Evolutionary conservation across 2,888 invertebrate genomes (phyloP), one percentile per base, ranked within the genome.

Genomic region (Anorthoa munda): DNA sequence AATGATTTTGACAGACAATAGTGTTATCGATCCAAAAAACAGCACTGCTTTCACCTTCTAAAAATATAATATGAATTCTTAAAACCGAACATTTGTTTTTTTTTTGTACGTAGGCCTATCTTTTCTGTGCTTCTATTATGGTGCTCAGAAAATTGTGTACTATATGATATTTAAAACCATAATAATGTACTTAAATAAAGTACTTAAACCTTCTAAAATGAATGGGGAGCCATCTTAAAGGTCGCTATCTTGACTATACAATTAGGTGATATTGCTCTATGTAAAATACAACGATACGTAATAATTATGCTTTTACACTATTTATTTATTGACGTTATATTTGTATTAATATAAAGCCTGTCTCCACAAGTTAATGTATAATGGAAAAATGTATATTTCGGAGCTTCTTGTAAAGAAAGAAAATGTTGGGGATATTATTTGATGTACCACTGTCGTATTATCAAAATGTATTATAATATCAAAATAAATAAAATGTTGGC

Each of bases 241-340:
- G 9, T 39, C 1, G 39, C 39, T 67, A 39, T 63, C 59, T 53
- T 61, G 56, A 48, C 59, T 17, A 71, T 74, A 53, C 31, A 21
- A 50, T 55, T 69, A 61, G 48, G 68, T 69, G 45, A 78, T 67
- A 72, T 65, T n/a, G 21, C 13, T 53, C 71, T 71, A 70, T 88
- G 86, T 88, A 88, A 86, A 88, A 86, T 84, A 66, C 55, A 82
- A 86, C 83, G 82, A 87, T 89, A 87, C 88, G 90, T 92, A 92
- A 91, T 89, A 89, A 92, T 90, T 91, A 91, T 91, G 91, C 92
- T 93, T 93, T 92, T 93, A 92, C 90, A 93, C 91, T 90, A 94
- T 94, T 92, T 93, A 94, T 94, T 94, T 94, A 94, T 94, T 94
- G 92, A 93, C 91, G 93, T 92, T 94, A 93, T 91, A 92, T 91